Base-by-base conservation (phyloP, 2,113 vertebrate species). In the Corapipo altera region DNA sequence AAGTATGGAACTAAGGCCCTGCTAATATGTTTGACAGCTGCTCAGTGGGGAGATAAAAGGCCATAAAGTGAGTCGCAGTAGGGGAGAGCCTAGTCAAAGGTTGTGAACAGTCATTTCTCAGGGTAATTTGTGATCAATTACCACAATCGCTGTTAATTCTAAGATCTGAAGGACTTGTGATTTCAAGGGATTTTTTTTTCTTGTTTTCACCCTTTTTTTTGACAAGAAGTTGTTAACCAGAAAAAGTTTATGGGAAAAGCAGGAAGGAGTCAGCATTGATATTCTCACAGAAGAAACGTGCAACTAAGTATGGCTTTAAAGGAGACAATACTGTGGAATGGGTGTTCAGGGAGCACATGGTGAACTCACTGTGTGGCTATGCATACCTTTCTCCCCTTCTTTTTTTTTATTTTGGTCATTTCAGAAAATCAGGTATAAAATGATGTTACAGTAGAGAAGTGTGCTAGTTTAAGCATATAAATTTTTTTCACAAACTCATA, bases 171-270 rank as follows among this genome's bases (percentile, higher is more conserved):
- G 46, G 28, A 46, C 24, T 30, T 55, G 55, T 11, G 18, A 30
- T 81, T 74, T 58, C 30, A 51, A 70, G 52, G 16, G 1, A 27
- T 30, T n/a, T 79, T 48, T 52, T 51, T 21, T 18, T 19, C 23
- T 2, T 9, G n/a, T 16, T 3, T 4, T 5, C 3, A 3, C 4
- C 1, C 1, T 5, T 12, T 10, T 28, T 61, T 69, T 30, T 43
- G 8, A 19, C 27, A 28, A 49, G 6, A 64, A 35, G 9, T 35
- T 88, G 16, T 43, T 66, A 41, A 58, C 58, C 18, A 35, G 37
- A 69, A 77, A 32, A 79, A 15, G 3, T 46, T 15, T 80, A 6
- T 28, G 65, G n/a, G 65, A 87, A 80, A 87, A 83, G 51, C 16
- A 61, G 71, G 12, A 77, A 77, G 33, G 37, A 62, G 28, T 19